Conservation (phyloP, 2,113 vertebrate genomes). For the Balaeniceps rex region DNA sequence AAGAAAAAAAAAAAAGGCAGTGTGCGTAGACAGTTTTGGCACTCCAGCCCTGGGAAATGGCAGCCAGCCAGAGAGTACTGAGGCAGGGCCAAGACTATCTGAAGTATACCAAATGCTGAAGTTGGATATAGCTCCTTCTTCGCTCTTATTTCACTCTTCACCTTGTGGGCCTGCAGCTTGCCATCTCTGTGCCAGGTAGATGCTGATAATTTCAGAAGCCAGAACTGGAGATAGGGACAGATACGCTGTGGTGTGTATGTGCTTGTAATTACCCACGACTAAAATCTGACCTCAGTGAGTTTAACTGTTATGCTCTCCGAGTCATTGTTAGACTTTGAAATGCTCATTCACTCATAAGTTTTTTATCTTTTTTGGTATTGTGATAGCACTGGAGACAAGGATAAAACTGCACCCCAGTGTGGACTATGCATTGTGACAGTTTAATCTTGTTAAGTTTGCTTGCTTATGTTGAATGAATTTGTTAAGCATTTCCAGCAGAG, state of each 20-base stretch:
- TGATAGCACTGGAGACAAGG: background rate
- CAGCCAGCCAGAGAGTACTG: constrained; percentile 59
- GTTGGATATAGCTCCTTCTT: background rate
- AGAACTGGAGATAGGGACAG: background rate
- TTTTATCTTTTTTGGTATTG: background rate
- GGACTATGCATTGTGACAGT: background rate
- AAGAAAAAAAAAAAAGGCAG: background rate
- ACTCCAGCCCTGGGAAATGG: constrained; percentile 73
- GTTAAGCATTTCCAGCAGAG: constrained; percentile 48
- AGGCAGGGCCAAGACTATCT: constrained; percentile 62
- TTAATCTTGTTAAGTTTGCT: background rate
- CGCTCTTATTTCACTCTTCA: background rate
- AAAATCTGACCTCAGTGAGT: background rate
- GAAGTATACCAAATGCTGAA: constrained; percentile 58
- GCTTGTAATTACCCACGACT: background rate
- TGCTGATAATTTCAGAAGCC: background rate
- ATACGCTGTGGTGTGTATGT: background rate
- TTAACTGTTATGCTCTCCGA: background rate
- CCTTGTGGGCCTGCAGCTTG: background rate
- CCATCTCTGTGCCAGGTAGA: background rate
- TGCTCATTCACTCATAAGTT: background rate
- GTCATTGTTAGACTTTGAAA: background rate
- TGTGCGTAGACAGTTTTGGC: constrained; percentile 59
- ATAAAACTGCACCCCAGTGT: background rate
- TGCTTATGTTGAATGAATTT: background rate